Conservation (phyloP, 2,888 invertebrate species). For the Drosophila leonis region DNA sequence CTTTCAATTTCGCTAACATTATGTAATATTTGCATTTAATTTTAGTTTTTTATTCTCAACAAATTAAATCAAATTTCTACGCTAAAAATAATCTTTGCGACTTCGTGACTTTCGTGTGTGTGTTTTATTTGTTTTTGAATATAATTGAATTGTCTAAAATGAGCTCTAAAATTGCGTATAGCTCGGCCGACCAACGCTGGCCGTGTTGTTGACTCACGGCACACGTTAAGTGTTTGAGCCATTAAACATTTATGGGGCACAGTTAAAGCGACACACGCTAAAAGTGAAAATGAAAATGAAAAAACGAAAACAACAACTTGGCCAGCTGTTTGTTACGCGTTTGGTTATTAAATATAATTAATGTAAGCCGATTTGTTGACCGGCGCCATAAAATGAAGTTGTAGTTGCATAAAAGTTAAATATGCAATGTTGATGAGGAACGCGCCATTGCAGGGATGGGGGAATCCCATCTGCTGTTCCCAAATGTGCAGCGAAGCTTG, state of each 20-base stretch:
- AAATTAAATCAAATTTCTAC: background rate
- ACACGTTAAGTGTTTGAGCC: slow-evolving; percentile 60
- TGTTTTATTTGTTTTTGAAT: background rate
- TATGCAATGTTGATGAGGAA: slow-evolving; percentile 36
- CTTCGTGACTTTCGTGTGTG: background rate
- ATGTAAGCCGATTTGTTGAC: slow-evolving; percentile 70
- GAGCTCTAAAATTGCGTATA: background rate
- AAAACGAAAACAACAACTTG: slow-evolving; percentile 18
- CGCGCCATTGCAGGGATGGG: background rate
- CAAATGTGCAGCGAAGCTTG: slow-evolving; percentile 66
- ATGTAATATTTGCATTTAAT: background rate
- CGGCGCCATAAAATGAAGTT: slow-evolving; percentile 70
- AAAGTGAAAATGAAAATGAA: background rate
- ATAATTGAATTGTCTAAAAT: slow-evolving; percentile 1
- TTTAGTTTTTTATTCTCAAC: background rate
- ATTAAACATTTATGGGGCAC: slow-evolving; percentile 67
- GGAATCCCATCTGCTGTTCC: slow-evolving; percentile 55
- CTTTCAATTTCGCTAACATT: no score
- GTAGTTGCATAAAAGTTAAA: slow-evolving; percentile 54
- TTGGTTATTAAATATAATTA: slow-evolving; percentile 75
- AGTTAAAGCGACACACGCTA: slow-evolving; percentile 61
- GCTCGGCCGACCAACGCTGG: no score
- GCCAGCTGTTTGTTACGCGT: slow-evolving; percentile 62
- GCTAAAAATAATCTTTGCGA: background rate
- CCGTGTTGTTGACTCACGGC: slow-evolving; percentile 4